Base-by-base conservation (phyloP, 2,797 vertebrate genomes). In the Hyperoplus lanceolatus region DNA sequence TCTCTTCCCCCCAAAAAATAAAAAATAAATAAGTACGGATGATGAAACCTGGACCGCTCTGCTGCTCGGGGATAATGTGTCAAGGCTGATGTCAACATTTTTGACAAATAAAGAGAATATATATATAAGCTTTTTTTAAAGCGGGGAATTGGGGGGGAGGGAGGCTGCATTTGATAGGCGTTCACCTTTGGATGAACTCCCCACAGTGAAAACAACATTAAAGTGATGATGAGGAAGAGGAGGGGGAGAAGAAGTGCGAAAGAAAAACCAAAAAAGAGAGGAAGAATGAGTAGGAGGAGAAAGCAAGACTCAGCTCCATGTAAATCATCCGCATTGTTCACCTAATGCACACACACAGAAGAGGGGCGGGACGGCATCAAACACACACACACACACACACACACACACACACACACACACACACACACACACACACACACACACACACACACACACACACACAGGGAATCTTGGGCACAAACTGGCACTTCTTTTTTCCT, bases 101-200 rank as follows among this genome's bases (percentile, higher is more conserved):
- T 75, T 91, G 89, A 92, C 89, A 90, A 69, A 84, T 62, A 90
- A 89, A 90, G 84, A 83, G 89, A 93, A 90, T 87, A 70, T 87
- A 70, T 87, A 70, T 81, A 70, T 61, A 79, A 91, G 63, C 77
- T 82, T 85, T 81, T 54, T 82, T 64, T 60, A 51, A 61, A 51
- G 54, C 36, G 59, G 78, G 53, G 3, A 29, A 3, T 29, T 3
- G 29, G 29, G 39, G 13, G 65, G 45, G 3, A 8, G 43, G 43
- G 68, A 49, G 16, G 42, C 75, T 70, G 64, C 1, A 11, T 69
- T 78, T 75, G 66, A 79, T 38, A 80, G 69, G 73, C 45, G 56
- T 88, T 93, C 89, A 92, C 92, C 92, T 91, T 87, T 92, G 87
- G 90, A 92, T 93, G 92, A 92, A 92, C 90, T 90, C 91, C 70